These are phyloP conservation scores for Glandiceps talaboti DNA, from an alignment of 53 echinoderm and acorn worm species.

Conservation along the genomic window DNA sequence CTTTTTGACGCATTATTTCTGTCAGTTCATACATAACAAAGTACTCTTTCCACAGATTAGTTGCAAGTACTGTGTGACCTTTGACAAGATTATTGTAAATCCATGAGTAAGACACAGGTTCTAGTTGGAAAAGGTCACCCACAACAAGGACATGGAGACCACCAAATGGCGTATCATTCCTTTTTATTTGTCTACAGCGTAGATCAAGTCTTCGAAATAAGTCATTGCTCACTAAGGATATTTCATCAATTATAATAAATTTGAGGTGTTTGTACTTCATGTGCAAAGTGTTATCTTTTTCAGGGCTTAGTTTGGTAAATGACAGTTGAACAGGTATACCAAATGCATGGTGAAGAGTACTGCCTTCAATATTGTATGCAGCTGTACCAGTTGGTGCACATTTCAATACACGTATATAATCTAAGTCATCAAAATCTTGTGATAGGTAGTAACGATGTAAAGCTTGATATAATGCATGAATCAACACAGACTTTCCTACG, in stretches of 20 bases:
- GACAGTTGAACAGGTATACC: conserved; percentile 19
- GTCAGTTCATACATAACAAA: conserved; percentile 29
- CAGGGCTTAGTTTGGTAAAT: conserved; percentile 13
- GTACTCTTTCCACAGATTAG: conserved; percentile 36
- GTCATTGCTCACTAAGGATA: conserved; percentile 21
- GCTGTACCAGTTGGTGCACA: conserved; percentile 46
- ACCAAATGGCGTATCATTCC: conserved; percentile 22
- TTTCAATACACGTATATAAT: conserved; percentile 14
- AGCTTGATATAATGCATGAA: conserved; percentile 27
- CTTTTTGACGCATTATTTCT: conserved; percentile 46
- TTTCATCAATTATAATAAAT: conserved; percentile 29
- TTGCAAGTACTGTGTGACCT: conserved; percentile 18
- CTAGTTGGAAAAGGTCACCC: conserved; percentile 47
- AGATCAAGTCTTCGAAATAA: conserved; percentile 28
- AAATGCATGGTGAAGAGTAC: conserved; percentile 27
- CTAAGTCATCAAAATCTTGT: conserved; percentile 11
- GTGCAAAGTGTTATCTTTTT: conserved; percentile 11
- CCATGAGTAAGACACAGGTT: conserved; percentile 37
- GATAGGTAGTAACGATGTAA: conserved; percentile 6
- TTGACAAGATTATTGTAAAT: conserved; percentile 10
- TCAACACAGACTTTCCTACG: conserved; percentile 31
- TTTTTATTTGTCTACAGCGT: conserved; percentile 33
- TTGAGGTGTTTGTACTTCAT: conserved; percentile 14
- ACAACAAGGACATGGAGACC: conserved; percentile 32
- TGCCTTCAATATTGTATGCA: conserved; percentile 33